phyloP scores from a whole-genome alignment of 2,888 invertebrate genomes.

The Crossocerus cetratus region DNA sequence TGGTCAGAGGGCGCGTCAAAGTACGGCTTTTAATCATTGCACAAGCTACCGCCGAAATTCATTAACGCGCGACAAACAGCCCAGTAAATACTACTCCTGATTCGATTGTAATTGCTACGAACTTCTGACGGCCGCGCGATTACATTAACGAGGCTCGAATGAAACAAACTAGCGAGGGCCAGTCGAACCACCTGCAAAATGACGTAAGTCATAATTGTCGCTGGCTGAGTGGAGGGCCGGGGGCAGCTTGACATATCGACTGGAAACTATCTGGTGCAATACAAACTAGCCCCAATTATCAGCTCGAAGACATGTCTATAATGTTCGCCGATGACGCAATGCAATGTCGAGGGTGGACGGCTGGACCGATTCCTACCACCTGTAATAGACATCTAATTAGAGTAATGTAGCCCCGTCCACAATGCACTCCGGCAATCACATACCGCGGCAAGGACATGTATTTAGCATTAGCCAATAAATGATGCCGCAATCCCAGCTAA shows the following conservation, averaged over 20 bases:
- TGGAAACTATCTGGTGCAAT: no score
- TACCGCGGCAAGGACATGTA: conserved; percentile 50
- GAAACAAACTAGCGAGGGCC: not conserved
- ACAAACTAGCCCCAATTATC: not conserved
- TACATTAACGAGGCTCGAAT: not conserved
- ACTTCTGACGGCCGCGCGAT: not conserved
- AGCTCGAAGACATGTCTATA: not conserved
- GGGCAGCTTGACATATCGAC: not conserved
- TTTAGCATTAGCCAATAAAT: not conserved
- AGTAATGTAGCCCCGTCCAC: conserved; percentile 53
- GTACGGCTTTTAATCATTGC: not conserved
- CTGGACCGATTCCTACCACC: conserved; percentile 38
- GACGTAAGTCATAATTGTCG: not conserved
- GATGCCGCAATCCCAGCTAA: no score
- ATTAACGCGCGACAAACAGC: not conserved
- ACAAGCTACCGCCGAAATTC: not conserved
- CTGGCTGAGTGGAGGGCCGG: not conserved
- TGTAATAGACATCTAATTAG: conserved; percentile 60
- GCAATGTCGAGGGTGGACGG: conserved; percentile 33
- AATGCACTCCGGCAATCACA: conserved; percentile 43
- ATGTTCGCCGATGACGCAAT: conserved; percentile 24
- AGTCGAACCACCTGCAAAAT: not conserved
- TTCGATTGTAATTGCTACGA: not conserved
- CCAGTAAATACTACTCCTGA: not conserved
- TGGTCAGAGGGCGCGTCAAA: no score